Percentiles rank a stretch among this genome's conserved stretches.
phyloP scores from a whole-genome alignment of 53 echinoderm and acorn worm genomes.

The Zoroaster sp. region DNA sequence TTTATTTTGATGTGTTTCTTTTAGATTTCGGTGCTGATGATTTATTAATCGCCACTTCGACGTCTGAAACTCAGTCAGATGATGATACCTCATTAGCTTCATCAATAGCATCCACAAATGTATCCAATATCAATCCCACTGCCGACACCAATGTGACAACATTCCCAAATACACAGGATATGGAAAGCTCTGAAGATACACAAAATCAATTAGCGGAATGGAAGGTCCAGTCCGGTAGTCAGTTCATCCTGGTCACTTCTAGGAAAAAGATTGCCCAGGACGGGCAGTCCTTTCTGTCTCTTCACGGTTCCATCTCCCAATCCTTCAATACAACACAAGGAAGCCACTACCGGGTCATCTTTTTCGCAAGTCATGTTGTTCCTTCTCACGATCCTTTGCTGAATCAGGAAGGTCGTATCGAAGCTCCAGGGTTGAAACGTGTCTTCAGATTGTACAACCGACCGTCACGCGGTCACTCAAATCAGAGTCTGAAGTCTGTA shows the following conservation, averaged over 20 bases:
- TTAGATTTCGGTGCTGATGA: too few species aligned
- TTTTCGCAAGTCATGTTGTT: constrained; percentile 31
- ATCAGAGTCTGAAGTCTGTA: neutral
- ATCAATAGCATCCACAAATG: too few species aligned
- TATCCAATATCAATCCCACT: too few species aligned
- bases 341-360: constrained; percentile 26
- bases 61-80: too few species aligned
- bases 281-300: constrained; percentile 17
- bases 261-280: neutral
- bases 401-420: constrained; percentile 56
- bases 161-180: too few species aligned
- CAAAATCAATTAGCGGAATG: neutral
- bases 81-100: too few species aligned
- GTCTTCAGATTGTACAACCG: constrained; percentile 54
- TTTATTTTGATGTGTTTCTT: too few species aligned
- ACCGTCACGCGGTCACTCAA: neutral
- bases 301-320: constrained; percentile 45
- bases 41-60: too few species aligned
- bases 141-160: too few species aligned
- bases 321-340: constrained; percentile 20
- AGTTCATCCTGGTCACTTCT: neutral
- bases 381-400: constrained; percentile 32
- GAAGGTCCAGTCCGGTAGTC: neutral
- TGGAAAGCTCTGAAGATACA: neutral
- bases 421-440: constrained; percentile 53